Evolutionary conservation across 2,797 vertebrate genomes (phyloP).

Genomic region (Phoxinus dragarum): DNA sequence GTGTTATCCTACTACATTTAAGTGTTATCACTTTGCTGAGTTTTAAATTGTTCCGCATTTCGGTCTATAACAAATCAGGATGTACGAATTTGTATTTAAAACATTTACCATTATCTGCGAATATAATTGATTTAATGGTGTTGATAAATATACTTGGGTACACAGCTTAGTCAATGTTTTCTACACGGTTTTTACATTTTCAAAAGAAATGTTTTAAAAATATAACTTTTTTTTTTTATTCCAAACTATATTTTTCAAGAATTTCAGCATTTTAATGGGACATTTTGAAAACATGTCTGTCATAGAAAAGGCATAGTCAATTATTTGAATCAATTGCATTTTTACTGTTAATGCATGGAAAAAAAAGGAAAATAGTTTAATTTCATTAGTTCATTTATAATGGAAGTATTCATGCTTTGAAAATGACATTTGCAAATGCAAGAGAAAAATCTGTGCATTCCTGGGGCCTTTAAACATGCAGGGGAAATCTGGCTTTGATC

Average conservation of each 20-base stretch:
- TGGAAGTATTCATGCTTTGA: neutral
- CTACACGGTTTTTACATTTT: neutral
- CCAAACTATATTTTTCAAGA: neutral
- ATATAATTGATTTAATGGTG: neutral
- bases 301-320: too few species aligned
- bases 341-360: neutral
- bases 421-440: neutral
- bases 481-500: constrained; percentile 24
- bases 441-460: neutral
- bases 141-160: neutral
- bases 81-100: neutral
- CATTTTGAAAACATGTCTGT: neutral
- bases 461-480: neutral
- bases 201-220: neutral
- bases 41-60: constrained; percentile 37
- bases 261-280: neutral
- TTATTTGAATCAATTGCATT: neutral
- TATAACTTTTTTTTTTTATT: neutral
- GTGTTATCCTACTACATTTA: neutral
- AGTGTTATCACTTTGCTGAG: neutral
- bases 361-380: neutral
- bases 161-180: neutral
- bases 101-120: neutral
- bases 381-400: neutral
- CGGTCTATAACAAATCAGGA: neutral